phyloP scores from a whole-genome alignment of 2,888 invertebrate species.

The Agrypnus murinus region DNA sequence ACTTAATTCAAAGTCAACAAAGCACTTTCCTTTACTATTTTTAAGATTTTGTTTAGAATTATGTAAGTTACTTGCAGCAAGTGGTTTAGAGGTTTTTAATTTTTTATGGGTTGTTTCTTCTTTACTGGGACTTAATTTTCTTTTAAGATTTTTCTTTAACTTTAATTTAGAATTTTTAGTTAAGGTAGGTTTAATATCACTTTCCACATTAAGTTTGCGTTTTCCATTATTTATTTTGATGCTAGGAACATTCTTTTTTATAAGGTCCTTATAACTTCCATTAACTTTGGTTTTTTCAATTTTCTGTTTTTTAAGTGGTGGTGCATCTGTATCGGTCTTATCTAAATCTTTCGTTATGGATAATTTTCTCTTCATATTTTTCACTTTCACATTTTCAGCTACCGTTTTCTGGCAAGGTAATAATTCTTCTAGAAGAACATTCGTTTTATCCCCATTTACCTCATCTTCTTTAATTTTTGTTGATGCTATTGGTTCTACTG shows the following conservation, averaged over 20 bases:
- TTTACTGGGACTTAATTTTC: conserved; percentile 68
- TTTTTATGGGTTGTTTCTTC: conserved; percentile 55
- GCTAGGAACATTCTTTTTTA: conserved; percentile 71
- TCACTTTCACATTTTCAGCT: conserved; percentile 70
- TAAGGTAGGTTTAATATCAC: conserved; percentile 28
- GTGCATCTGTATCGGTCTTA: conserved; percentile 54
- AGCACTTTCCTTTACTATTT: conserved; percentile 59
- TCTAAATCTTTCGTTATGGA: conserved; percentile 63
- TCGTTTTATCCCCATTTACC: conserved; percentile 50
- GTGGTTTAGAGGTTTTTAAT: conserved; percentile 64
- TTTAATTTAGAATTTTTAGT: conserved; percentile 56
- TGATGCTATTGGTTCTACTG: conserved; percentile 13
- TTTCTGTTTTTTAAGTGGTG: conserved; percentile 62
- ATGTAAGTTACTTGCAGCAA: conserved; percentile 63
- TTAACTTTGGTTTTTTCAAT: conserved; percentile 55
- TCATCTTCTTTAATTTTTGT: conserved; percentile 28
- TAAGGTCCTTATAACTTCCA: conserved; percentile 70
- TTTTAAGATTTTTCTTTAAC: conserved; percentile 70
- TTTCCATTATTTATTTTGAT: conserved; percentile 70
- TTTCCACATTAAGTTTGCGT: conserved; percentile 67
- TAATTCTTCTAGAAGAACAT: conserved; percentile 40
- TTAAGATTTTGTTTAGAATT: conserved; percentile 63
- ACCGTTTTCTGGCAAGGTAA: conserved; percentile 67
- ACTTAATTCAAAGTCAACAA: conserved; percentile 55
- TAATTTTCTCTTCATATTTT: conserved; percentile 72